These are phyloP conservation scores for Hippoglossus hippoglossus DNA, from an alignment of 2,797 vertebrate genomes.

Conservation along the genomic window DNA sequence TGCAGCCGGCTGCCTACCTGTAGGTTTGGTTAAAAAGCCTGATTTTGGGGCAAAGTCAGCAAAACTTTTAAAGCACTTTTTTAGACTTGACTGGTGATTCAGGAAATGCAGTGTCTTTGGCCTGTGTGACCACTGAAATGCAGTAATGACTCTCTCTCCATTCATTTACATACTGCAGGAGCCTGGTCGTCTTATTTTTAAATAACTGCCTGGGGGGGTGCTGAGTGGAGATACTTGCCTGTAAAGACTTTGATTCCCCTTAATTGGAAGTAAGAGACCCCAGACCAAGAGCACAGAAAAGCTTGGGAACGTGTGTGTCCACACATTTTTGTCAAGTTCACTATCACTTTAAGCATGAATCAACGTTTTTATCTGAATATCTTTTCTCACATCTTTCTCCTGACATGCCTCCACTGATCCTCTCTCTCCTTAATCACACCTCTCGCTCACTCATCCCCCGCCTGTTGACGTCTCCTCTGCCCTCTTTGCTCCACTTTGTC, in stretches of 20 bases:
- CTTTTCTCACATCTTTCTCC: background rate
- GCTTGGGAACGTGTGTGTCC: background rate
- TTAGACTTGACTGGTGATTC: background rate
- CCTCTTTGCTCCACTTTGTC: conserved; percentile 17
- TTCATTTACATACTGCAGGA: background rate
- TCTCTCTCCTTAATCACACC: conserved; percentile 11
- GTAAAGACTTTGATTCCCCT: background rate
- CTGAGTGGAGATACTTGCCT: background rate
- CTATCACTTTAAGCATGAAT: background rate
- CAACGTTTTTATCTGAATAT: background rate
- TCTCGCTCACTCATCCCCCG: background rate
- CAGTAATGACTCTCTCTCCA: background rate
- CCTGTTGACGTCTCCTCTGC: background rate
- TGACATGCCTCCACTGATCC: background rate
- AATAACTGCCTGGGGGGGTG: background rate
- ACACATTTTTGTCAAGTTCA: background rate
- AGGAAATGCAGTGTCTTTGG: background rate
- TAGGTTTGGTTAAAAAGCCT: too few species aligned
- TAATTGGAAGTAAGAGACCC: background rate
- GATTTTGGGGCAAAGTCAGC: background rate
- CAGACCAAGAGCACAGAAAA: background rate
- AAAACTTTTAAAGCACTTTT: too few species aligned
- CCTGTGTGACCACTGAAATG: background rate
- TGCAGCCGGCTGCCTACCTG: too few species aligned
- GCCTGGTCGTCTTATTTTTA: background rate